Percentiles rank a stretch among this genome's conserved stretches.
Conservation (phyloP, 2,797 vertebrate species). For the Microchirus variegatus region DNA sequence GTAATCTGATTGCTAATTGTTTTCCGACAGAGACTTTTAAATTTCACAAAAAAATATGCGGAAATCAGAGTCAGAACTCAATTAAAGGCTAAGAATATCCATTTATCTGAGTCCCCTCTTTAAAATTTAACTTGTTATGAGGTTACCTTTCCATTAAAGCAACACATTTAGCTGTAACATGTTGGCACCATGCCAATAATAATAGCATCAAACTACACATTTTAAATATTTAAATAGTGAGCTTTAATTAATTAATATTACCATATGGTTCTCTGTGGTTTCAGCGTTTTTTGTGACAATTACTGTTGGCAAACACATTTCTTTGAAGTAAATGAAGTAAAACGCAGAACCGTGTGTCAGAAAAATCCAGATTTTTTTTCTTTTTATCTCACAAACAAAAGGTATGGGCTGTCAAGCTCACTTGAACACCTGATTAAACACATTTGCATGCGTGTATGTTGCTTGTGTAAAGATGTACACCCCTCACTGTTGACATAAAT, state of each 20-base stretch:
- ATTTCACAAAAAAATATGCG: too few relatives aligned
- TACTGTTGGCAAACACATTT: too few relatives aligned
- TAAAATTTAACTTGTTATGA: too few relatives aligned
- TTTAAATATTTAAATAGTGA: conserved; percentile 27
- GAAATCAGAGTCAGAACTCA: too few relatives aligned
- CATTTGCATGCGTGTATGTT: background rate
- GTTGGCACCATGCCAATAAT: conserved; percentile 12
- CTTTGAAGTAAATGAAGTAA: too few relatives aligned
- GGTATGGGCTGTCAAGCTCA: background rate
- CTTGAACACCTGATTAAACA: background rate
- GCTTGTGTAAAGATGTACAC: conserved; percentile 1
- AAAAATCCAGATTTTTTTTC: too few relatives aligned
- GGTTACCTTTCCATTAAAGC: conserved; percentile 8
- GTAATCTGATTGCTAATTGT: background rate
- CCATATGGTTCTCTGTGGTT: too few relatives aligned
- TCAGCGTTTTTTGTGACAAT: too few relatives aligned
- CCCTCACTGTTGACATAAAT: background rate
- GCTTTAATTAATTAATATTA: conserved; percentile 16
- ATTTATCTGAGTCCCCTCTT: too few relatives aligned
- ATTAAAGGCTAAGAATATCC: too few relatives aligned
- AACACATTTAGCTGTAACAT: conserved; percentile 8
- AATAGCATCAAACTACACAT: background rate
- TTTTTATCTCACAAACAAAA: background rate
- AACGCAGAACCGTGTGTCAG: too few relatives aligned
- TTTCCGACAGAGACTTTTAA: background rate